Evolutionary conservation across 2,888 invertebrate genomes (phyloP).

Genomic region (Cheilosia soror): DNA sequence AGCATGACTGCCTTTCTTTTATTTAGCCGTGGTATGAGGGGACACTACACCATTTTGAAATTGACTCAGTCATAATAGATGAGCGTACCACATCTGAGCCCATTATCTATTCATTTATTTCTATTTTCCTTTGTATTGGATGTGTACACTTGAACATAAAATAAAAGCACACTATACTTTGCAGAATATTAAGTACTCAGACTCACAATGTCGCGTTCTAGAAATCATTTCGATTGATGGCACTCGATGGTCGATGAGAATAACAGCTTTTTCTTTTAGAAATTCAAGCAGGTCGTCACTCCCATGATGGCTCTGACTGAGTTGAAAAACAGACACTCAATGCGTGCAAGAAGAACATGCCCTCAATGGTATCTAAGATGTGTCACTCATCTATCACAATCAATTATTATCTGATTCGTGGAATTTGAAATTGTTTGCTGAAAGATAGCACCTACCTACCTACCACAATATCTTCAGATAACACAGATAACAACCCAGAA

Average conservation of each 20-base stretch:
- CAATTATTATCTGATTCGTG: conserved; percentile 63
- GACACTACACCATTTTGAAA: conserved; percentile 16
- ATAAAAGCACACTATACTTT: conserved; percentile 19
- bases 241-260: conserved; percentile 9
- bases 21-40: background rate
- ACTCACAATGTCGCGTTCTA: conserved; percentile 18
- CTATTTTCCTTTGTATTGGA: conserved; percentile 42
- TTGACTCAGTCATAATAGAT: conserved; percentile 67
- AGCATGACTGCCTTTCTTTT: background rate
- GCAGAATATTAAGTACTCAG: conserved; percentile 50
- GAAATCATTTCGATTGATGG: conserved; percentile 45
- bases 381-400: conserved; percentile 60
- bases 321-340: background rate
- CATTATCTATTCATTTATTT: conserved; percentile 70
- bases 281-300: background rate
- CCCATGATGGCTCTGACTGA: background rate
- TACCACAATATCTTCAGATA: background rate
- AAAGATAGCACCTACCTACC: conserved; percentile 2
- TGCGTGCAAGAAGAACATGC: background rate
- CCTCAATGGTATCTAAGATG: conserved; percentile 18
- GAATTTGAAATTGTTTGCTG: conserved; percentile 35
- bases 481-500: too few relatives aligned
- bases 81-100: conserved; percentile 51
- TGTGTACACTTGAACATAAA: background rate
- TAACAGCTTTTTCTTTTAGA: conserved; percentile 18